Evolutionary conservation across 2,888 invertebrate species (phyloP), one percentile per base, ranked within the genome.

Genomic region (Apomyelois bistriatella): DNA sequence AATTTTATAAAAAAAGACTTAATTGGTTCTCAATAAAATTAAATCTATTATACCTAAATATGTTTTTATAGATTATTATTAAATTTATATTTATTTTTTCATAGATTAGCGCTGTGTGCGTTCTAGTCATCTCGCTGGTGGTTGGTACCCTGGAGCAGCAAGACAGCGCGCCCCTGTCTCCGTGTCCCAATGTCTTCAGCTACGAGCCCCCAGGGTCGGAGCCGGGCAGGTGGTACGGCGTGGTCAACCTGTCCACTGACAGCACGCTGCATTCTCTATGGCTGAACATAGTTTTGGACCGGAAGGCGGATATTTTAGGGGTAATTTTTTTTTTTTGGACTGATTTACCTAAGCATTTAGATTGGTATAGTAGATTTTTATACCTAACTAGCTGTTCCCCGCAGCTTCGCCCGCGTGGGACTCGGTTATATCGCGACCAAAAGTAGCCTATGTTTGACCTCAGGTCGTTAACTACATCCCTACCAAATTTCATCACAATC

Each of bases 151-250:
- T n/a, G n/a, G n/a, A 80, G 59, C 49, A 48, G 17, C 28, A 28
- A 9, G 15, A 40, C 8, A 72, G 67, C 17, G 67, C 80, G 0
- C 86, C 89, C 0, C 58, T 66, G 13, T 91, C 91, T 0, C 93
- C 93, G 1, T 94, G 94, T 60, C 93, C 93, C 12, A 85, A 89
- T 55, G 86, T 93, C 36, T 93, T 94, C 72, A 78, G 76, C 49
- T 93, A 93, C 70, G 91, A 92, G 55, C 83, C 87, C 0, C 82
- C 86, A 0, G 85, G 90, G 0, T 77, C 85, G 0, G 93, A 93
- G 63, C 79, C 85, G 0, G 92, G 92, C 32, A 72, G 92, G 30
- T 93, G 93, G 93, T 93, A 92, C 64, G 94, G 93, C 0, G 90
- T 89, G 1, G 82, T 93, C n/a, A 90, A 90, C 57, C 68, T 93